Evolutionary conservation across 2,113 vertebrate genomes (phyloP).

Genomic region (Gila orcuttii): DNA sequence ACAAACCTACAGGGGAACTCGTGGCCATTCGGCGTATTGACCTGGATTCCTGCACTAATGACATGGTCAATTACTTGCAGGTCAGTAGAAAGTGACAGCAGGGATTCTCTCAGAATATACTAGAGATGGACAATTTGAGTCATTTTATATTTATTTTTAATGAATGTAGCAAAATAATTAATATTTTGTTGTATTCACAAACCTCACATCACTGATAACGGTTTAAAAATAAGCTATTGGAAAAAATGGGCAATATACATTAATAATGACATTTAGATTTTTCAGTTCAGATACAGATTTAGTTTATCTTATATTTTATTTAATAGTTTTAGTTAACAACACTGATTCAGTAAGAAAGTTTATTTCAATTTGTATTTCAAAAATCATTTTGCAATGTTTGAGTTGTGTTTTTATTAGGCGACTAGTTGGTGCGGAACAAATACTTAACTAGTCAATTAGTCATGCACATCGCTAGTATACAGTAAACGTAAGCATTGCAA

Average conservation of each 20-base stretch:
- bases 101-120: neutral
- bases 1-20: constrained; percentile 86
- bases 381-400: neutral
- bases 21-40: constrained; percentile 91
- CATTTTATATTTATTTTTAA: no score
- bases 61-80: constrained; percentile 96
- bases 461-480: neutral
- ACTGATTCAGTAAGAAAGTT: neutral
- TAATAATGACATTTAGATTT: no score
- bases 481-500: neutral
- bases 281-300: no score
- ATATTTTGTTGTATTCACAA: no score
- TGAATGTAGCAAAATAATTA: no score
- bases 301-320: no score
- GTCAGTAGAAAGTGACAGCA: constrained; percentile 70
- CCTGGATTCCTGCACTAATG: constrained; percentile 94
- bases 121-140: neutral
- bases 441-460: neutral
- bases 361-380: neutral
- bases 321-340: neutral
- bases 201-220: no score
- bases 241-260: no score
- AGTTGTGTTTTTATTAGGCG: neutral
- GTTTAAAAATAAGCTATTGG: no score
- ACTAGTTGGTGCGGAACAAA: neutral